Evolutionary conservation across 1,140 invertebrate species (phyloP).

Genomic region (Scaptomyza hsui): DNA sequence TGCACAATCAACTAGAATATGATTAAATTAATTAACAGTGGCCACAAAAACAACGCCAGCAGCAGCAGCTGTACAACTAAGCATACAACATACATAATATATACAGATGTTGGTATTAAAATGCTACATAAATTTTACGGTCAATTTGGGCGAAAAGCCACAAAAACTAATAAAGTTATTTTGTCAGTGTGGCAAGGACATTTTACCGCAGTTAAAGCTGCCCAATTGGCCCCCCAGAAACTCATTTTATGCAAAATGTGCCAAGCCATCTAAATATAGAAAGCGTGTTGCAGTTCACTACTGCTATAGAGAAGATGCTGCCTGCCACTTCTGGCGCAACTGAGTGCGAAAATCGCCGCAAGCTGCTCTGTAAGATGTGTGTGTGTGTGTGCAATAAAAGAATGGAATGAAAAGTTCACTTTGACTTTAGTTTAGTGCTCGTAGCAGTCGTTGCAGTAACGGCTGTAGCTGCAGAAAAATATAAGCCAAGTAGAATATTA

Average conservation of each 20-base stretch:
- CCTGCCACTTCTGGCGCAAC: slow-evolving; percentile 6
- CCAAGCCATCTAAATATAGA: slow-evolving; percentile 10
- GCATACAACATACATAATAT: slow-evolving; percentile 1
- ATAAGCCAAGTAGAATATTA: slow-evolving; percentile 47
- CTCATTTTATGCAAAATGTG: slow-evolving; percentile 37
- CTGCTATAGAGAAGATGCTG: not conserved
- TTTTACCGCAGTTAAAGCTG: slow-evolving; percentile 23
- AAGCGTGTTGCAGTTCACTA: not conserved
- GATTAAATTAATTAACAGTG: slow-evolving; percentile 37
- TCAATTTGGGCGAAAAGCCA: slow-evolving; percentile 14
- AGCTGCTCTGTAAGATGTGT: slow-evolving; percentile 10
- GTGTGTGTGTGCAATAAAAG: slow-evolving; percentile 23
- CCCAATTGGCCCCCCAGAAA: slow-evolving; percentile 6
- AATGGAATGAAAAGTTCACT: slow-evolving; percentile 38
- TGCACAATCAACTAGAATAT: slow-evolving; percentile 19
- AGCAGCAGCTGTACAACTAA: not conserved
- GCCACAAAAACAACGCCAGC: not conserved
- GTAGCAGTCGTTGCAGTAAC: slow-evolving; percentile 10
- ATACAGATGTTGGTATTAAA: too few species aligned
- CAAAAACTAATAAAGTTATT: slow-evolving; percentile 42
- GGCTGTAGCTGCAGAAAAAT: not conserved
- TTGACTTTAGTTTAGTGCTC: slow-evolving; percentile 33
- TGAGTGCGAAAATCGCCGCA: slow-evolving; percentile 44
- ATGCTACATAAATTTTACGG: not conserved
- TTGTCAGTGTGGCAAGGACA: slow-evolving; percentile 1